These are phyloP conservation scores for Drosophila ohnishii DNA, from an alignment of 1,140 invertebrate genomes.

Conservation along the genomic window DNA sequence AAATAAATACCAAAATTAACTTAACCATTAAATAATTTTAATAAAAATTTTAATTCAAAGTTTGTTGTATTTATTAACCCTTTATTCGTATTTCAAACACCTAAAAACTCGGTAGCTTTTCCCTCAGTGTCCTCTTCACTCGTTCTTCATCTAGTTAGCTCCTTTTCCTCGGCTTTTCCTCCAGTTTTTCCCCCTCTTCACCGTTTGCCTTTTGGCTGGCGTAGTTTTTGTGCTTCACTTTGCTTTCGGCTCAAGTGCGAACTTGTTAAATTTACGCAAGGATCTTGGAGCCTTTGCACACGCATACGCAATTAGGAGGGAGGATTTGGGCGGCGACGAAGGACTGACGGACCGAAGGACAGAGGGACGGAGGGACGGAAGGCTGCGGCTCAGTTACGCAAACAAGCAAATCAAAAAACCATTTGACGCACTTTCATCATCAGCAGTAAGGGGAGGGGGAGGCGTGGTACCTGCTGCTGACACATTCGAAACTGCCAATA, in stretches of 20 bases:
- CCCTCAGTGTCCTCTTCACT: conserved; percentile 10
- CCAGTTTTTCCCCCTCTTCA: background rate
- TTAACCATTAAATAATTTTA: background rate
- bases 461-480: conserved; percentile 73
- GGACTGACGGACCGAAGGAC: background rate
- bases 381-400: conserved; percentile 69
- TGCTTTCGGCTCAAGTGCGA: conserved; percentile 71
- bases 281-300: conserved; percentile 62
- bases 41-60: background rate
- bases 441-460: conserved; percentile 42
- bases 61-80: background rate
- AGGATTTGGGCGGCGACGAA: conserved; percentile 9
- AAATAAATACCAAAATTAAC: too few species aligned
- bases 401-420: conserved; percentile 79
- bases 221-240: conserved; percentile 65
- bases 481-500: conserved; percentile 77
- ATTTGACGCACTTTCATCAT: conserved; percentile 81
- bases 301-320: conserved; percentile 76
- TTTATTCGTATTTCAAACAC: too few species aligned
- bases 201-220: conserved; percentile 43
- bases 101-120: background rate
- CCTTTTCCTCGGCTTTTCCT: conserved; percentile 7
- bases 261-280: conserved; percentile 80
- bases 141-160: conserved; percentile 29
- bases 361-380: background rate